These are phyloP conservation scores for Cremastinae sp. DNA, from an alignment of 2,888 invertebrate species.

Conservation along the genomic window DNA sequence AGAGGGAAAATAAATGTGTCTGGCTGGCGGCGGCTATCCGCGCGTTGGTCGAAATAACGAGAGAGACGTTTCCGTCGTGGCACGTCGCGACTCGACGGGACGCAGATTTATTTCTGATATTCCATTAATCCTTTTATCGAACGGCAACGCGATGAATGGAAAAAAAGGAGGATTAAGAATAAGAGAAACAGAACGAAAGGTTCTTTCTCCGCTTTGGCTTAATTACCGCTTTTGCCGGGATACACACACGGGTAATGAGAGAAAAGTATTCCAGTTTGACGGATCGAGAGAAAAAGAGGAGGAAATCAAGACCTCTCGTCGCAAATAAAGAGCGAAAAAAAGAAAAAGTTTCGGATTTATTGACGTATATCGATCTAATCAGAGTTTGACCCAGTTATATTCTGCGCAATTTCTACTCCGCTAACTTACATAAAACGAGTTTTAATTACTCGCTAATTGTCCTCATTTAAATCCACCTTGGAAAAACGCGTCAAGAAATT, in stretches of 20 bases:
- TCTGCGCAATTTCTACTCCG: too few species aligned
- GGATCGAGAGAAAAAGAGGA: conserved; percentile 40
- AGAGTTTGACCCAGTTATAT: conserved; percentile 10
- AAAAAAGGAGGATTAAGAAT: background rate
- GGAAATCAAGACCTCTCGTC: conserved; percentile 27
- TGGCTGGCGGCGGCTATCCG: conserved; percentile 19
- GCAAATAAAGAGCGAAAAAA: conserved; percentile 17
- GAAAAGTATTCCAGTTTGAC: conserved; percentile 7
- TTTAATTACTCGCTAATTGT: too few species aligned
- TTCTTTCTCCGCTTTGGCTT: conserved; percentile 38
- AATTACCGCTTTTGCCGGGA: conserved; percentile 41
- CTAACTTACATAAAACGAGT: too few species aligned
- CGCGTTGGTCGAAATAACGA: conserved; percentile 48
- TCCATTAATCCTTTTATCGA: too few species aligned
- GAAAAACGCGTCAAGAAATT: too few species aligned
- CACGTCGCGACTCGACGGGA: conserved; percentile 37
- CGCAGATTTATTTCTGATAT: conserved; percentile 56
- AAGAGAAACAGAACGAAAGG: background rate
- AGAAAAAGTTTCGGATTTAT: conserved; percentile 22
- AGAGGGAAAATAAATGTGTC: conserved; percentile 1
- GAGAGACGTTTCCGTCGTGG: conserved; percentile 56
- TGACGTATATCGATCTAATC: conserved; percentile 31
- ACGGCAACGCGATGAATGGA: background rate
- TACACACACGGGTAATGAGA: conserved; percentile 12
- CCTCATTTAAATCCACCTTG: too few species aligned